These are phyloP conservation scores for Chiridota heheva DNA, from an alignment of 35 echinoderm and acorn worm species.

Conservation along the genomic window DNA sequence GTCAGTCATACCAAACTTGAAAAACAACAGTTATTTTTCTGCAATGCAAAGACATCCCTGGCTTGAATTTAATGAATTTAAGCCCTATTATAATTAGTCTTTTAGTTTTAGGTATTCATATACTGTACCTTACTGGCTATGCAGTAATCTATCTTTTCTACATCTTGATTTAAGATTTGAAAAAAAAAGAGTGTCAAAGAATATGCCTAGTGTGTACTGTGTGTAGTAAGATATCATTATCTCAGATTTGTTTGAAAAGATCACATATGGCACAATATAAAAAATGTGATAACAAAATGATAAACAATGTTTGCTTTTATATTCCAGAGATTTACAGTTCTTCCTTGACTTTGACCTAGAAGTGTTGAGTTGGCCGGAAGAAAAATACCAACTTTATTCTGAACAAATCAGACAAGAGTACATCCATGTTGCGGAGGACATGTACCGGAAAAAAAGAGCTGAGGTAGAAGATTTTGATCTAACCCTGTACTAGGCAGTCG, in stretches of 20 bases:
- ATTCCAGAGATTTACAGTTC: conserved; percentile 62
- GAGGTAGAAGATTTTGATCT: conserved; percentile 21
- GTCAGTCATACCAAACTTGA: no score
- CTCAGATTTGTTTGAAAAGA: neutral
- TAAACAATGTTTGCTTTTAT: conserved; percentile 7
- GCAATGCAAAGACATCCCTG: no score
- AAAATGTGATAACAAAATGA: neutral
- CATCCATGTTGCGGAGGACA: conserved; percentile 59
- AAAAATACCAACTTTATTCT: conserved; percentile 65
- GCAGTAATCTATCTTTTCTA: no score
- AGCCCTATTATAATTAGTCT: no score
- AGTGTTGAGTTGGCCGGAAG: conserved; percentile 63
- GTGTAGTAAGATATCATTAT: neutral
- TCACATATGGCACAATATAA: neutral
- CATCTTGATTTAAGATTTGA: neutral
- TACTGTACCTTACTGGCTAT: no score
- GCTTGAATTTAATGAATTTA: no score
- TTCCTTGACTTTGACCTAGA: conserved; percentile 84
- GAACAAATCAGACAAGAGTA: conserved; percentile 77
- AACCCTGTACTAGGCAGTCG: neutral
- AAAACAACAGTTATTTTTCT: no score
- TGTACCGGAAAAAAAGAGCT: conserved; percentile 50
- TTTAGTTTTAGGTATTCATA: no score
- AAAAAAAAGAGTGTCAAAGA: neutral
- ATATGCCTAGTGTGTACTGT: neutral